Conservation (phyloP, 2,113 vertebrate genomes). For the Calonectris borealis region DNA sequence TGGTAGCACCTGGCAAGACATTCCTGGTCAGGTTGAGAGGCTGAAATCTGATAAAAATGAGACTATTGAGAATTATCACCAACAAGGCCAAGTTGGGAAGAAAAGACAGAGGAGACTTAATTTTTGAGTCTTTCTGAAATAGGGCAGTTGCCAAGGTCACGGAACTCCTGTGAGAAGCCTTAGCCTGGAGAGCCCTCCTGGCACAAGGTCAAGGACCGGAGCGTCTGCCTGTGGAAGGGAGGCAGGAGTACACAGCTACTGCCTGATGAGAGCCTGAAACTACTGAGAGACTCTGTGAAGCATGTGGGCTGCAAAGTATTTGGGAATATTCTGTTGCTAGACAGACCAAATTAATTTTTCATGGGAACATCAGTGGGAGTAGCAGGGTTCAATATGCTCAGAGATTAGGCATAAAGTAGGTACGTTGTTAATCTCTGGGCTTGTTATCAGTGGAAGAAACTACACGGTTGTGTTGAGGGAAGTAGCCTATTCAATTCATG, state of each 20-base stretch:
- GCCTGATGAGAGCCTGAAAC: neutral
- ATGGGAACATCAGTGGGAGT: neutral
- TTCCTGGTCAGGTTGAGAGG: neutral
- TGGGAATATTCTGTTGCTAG: neutral
- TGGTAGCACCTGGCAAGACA: neutral
- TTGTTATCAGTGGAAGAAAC: neutral
- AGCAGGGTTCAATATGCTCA: neutral
- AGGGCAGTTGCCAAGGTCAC: neutral
- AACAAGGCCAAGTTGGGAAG: neutral
- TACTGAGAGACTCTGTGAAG: neutral
- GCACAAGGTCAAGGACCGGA: neutral
- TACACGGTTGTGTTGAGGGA: fast-evolving
- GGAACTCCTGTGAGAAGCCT: neutral
- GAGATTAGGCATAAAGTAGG: neutral
- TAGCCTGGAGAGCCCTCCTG: neutral
- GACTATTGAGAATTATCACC: fast-evolving
- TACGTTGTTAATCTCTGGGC: fast-evolving
- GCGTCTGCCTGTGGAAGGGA: neutral
- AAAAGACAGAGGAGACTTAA: neutral
- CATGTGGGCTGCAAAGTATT: neutral
- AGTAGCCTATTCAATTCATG: neutral
- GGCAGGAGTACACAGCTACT: neutral
- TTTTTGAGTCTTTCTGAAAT: neutral
- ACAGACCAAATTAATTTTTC: neutral
- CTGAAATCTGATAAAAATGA: neutral